Conservation (phyloP, 2,113 vertebrate genomes). For the Sitta europaea region DNA sequence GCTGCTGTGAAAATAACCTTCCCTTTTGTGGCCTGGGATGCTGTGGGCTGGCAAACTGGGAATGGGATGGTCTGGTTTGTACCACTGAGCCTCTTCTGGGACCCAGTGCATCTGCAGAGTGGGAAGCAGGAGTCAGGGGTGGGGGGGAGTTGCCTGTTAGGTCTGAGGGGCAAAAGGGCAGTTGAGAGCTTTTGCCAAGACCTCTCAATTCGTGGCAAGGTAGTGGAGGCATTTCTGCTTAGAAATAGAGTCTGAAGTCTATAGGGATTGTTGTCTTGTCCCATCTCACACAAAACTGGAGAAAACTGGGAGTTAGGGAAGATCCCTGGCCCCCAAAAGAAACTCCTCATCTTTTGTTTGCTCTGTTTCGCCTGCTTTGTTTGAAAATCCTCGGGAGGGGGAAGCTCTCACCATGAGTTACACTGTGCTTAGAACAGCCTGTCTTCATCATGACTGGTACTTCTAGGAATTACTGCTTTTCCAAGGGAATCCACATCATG, state of each 20-base stretch:
- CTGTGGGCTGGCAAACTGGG: rapidly evolving
- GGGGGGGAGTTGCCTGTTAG: neutral
- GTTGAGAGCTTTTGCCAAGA: neutral
- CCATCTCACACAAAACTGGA: neutral
- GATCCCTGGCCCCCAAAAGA: neutral
- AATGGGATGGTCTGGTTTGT: neutral
- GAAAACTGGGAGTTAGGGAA: neutral
- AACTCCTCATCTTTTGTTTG: neutral
- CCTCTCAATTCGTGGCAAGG: neutral
- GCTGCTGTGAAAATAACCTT: neutral
- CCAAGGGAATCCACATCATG: neutral
- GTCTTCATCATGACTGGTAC: constrained; percentile 22
- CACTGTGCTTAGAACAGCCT: neutral
- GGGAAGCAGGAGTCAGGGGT: neutral
- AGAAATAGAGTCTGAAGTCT: neutral
- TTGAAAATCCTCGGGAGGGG: neutral
- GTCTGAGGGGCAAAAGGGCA: neutral
- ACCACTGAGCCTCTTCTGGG: neutral
- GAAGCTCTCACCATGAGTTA: neutral
- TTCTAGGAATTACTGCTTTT: constrained; percentile 56
- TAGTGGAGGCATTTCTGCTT: neutral
- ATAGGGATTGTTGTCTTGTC: neutral
- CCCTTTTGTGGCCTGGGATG: neutral
- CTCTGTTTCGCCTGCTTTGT: neutral
- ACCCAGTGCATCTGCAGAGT: neutral